Conservation (phyloP, 2,113 vertebrate genomes). For the Ancistrus triradiatus region DNA sequence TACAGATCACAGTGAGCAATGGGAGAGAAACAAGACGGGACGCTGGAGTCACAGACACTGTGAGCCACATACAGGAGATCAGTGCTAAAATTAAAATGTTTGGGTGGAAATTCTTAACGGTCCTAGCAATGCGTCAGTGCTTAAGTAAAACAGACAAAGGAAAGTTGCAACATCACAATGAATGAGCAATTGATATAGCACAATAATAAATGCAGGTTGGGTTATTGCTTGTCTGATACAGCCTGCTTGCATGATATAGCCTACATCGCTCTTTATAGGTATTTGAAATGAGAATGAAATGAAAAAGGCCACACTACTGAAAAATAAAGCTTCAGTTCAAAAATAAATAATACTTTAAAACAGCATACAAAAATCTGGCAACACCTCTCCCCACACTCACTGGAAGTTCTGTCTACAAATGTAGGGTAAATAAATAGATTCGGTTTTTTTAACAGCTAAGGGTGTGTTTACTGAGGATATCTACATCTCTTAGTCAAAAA, state of each 20-base stretch:
- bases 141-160: background rate
- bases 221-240: conserved; percentile 66
- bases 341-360: conserved; percentile 76
- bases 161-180: background rate
- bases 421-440: conserved; percentile 77
- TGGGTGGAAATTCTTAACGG: conserved; percentile 19
- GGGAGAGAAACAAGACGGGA: conserved; percentile 49
- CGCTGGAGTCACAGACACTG: conserved; percentile 25
- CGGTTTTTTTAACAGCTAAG: conserved; percentile 60
- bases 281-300: conserved; percentile 52
- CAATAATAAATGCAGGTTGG: conserved; percentile 8
- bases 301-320: conserved; percentile 66
- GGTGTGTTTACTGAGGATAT: conserved; percentile 69
- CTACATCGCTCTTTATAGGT: conserved; percentile 50
- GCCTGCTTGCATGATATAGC: conserved; percentile 38
- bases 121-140: background rate
- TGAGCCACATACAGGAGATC: conserved; percentile 26
- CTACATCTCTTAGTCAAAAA: conserved; percentile 76
- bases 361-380: conserved; percentile 68
- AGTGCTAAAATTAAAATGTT: conserved; percentile 1
- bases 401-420: conserved; percentile 73
- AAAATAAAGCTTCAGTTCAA: conserved; percentile 63
- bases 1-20: conserved; percentile 74
- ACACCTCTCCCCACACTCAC: conserved; percentile 63
- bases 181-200: background rate